phyloP scores from a whole-genome alignment of 2,797 vertebrate genomes.

The Agapornis canus region DNA sequence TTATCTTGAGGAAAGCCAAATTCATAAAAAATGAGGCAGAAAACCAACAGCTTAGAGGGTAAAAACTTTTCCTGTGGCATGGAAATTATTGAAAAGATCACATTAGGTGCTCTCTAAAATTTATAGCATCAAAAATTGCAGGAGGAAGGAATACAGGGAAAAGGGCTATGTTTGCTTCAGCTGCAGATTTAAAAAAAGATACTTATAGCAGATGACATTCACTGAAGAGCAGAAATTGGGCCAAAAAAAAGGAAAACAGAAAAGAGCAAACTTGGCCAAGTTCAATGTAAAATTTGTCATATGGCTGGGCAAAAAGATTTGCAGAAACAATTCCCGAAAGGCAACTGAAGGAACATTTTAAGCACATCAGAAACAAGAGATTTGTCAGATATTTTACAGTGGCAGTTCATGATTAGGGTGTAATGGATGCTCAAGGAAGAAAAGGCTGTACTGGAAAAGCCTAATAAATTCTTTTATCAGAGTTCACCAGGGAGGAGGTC shows the following conservation, averaged over 20 bases:
- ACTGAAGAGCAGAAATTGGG: background rate
- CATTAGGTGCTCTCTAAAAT: background rate
- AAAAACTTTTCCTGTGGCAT: slow-evolving; percentile 14
- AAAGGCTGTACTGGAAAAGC: background rate
- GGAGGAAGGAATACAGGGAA: background rate
- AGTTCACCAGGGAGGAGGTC: background rate
- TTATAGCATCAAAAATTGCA: background rate
- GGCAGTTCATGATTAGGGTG: background rate
- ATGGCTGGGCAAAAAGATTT: background rate
- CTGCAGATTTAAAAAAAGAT: background rate
- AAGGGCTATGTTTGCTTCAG: background rate
- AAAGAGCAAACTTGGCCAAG: background rate
- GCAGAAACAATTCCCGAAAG: background rate
- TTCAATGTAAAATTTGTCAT: background rate
- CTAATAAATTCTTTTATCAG: slow-evolving; percentile 34
- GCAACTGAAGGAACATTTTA: background rate
- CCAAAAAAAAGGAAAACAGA: background rate
- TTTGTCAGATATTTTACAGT: background rate
- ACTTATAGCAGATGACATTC: background rate
- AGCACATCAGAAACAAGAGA: slow-evolving; percentile 23
- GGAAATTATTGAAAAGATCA: slow-evolving; percentile 21
- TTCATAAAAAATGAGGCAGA: slow-evolving; percentile 5
- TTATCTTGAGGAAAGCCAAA: slow-evolving; percentile 10
- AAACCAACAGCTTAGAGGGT: slow-evolving; percentile 25
- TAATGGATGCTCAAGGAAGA: background rate